Conservation (phyloP, 2,797 vertebrate species). For the Micrastur ruficollis region DNA sequence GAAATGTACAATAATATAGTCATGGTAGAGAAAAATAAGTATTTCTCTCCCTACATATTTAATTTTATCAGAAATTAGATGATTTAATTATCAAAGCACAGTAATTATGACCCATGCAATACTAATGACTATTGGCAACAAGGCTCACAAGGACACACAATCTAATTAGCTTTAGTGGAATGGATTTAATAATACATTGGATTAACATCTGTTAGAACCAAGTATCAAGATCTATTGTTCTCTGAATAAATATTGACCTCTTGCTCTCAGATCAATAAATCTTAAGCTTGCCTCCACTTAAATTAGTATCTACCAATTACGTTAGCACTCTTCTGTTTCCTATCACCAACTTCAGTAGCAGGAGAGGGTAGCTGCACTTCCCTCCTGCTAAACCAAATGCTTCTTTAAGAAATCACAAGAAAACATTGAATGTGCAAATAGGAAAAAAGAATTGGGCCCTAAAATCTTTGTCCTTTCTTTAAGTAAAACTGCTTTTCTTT, state of each 20-base stretch:
- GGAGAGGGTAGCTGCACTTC: not conserved
- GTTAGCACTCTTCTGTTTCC: not conserved
- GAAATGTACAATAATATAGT: not conserved
- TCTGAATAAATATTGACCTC: conserved; percentile 55
- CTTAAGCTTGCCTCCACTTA: conserved; percentile 27
- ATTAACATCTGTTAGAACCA: conserved; percentile 29
- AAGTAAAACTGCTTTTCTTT: not conserved
- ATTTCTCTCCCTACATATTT: not conserved
- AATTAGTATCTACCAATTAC: not conserved
- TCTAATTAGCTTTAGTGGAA: conserved; percentile 45
- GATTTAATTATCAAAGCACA: conserved; percentile 30
- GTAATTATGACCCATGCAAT: not conserved
- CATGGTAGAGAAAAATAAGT: conserved; percentile 10
- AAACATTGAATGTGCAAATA: not conserved
- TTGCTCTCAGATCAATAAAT: conserved; percentile 44
- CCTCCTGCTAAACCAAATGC: not conserved
- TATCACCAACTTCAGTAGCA: not conserved
- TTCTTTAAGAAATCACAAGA: not conserved
- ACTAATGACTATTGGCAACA: conserved; percentile 34
- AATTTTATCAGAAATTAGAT: conserved; percentile 29
- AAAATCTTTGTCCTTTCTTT: not conserved
- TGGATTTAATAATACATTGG: conserved; percentile 44
- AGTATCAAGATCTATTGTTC: conserved; percentile 42
- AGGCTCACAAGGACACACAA: not conserved
- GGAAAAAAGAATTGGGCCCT: not conserved